Evolutionary conservation across 2,888 invertebrate species (phyloP).

Genomic region (Charanyca ferruginea): DNA sequence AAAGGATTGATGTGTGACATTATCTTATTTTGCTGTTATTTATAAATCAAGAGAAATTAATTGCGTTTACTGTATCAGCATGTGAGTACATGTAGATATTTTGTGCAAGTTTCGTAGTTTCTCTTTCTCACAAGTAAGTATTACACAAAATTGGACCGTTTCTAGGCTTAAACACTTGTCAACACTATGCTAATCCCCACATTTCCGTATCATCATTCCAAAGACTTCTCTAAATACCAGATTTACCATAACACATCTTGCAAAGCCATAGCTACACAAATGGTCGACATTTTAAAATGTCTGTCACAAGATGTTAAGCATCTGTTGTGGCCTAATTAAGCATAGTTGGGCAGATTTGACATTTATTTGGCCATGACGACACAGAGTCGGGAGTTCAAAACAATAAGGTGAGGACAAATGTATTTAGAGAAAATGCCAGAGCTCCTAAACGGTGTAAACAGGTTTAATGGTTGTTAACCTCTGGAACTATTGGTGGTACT

Average conservation of each 20-base stretch:
- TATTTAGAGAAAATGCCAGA: constrained; percentile 56
- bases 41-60: constrained; percentile 1
- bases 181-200: background rate
- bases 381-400: constrained; percentile 41
- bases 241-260: constrained; percentile 6
- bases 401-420: constrained; percentile 55
- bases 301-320: constrained; percentile 42
- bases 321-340: constrained; percentile 54
- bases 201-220: background rate
- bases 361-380: constrained; percentile 45
- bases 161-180: no score
- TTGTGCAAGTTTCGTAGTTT: no score
- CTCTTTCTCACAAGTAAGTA: no score
- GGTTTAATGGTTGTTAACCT: constrained; percentile 33
- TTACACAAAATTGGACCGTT: no score
- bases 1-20: constrained; percentile 31
- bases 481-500: background rate
- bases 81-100: no score
- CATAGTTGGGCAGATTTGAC: constrained; percentile 58
- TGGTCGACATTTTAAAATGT: constrained; percentile 46
- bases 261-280: constrained; percentile 25
- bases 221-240: constrained; percentile 32
- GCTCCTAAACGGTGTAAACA: constrained; percentile 46
- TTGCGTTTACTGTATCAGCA: background rate
- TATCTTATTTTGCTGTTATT: constrained; percentile 15